Evolutionary conservation across 2,113 vertebrate genomes (phyloP).

Genomic region (Dipodomys stephensi): DNA sequence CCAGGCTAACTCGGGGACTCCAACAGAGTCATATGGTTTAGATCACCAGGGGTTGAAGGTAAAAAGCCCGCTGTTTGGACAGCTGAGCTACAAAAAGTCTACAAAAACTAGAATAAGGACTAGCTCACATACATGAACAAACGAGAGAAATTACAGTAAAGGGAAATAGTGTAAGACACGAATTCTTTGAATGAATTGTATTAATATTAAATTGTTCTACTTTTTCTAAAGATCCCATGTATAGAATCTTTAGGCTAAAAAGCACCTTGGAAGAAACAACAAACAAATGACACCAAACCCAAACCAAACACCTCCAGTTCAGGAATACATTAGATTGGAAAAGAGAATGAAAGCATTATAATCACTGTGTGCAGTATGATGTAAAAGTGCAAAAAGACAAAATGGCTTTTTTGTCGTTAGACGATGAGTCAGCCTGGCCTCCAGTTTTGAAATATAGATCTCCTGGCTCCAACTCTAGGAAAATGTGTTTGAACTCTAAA

Average conservation of each 20-base stretch:
- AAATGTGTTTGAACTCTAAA: constrained; percentile 49
- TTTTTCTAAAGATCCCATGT: background rate
- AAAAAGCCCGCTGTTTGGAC: background rate
- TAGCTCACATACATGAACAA: background rate
- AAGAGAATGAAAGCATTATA: background rate
- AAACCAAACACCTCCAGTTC: background rate
- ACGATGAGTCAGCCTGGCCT: constrained; percentile 39
- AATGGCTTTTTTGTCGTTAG: constrained; percentile 39
- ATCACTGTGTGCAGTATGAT: background rate
- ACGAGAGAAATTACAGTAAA: constrained; percentile 15
- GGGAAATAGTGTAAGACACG: constrained; percentile 3
- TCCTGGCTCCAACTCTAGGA: background rate
- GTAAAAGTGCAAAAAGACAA: constrained; percentile 53
- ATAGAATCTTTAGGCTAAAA: constrained; percentile 26
- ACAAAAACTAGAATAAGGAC: background rate
- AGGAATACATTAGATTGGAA: background rate
- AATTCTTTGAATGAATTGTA: constrained; percentile 12
- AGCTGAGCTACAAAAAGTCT: background rate
- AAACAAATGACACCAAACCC: background rate
- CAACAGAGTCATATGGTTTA: background rate
- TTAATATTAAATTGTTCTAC: background rate
- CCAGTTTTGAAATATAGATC: constrained; percentile 32
- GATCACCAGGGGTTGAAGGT: background rate
- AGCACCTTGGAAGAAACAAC: background rate
- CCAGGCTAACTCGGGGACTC: background rate